Evolutionary conservation across 1,140 invertebrate genomes (phyloP), one percentile per base, ranked within the genome.

Genomic region (Leucophenga varia): DNA sequence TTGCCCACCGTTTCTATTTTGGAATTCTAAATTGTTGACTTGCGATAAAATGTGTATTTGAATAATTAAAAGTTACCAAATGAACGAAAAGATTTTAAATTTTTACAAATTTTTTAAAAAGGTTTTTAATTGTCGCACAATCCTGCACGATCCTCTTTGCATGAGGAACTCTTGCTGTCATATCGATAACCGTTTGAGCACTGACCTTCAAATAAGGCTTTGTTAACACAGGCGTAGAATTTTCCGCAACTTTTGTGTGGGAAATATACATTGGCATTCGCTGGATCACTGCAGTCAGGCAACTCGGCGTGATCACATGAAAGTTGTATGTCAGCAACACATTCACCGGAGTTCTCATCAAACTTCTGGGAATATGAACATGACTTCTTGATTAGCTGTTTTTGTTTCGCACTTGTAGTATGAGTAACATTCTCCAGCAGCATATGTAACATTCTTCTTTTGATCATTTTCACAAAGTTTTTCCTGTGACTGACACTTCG

Each of bases 31-130:
- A 10, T 25, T 64, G 20, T 31, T 37, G 1, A 64, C 60, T 2
- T 64, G 61, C 19, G 61, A 64, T 28, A 64, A 64, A 37, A 54
- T 52, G 4, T 64, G 61, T 39, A 28, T 54, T n/a, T 64, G 38
- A 44, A 25, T 44, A 12, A n/a, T 1, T 32, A 1, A 8, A 32
- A 40, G 22, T 25, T 25, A 25, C 22, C 5, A 25, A 25, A 25
- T 25, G 10, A 25, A 25, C n/a, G n/a, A 25, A 25, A 6, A 25
- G 22, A 5, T 25, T 10, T 6, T 25, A 5, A 25, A 25, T 25
- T 25, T 10, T n/a, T n/a, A n/a, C n/a, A n/a, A n/a, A n/a, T n/a
- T n/a, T n/a, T n/a, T n/a, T n/a, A n/a, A n/a, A n/a, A 25, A 25
- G 5, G 5, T 6, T 25, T 25, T 56, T 48, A 43, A 13, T 2